Base-by-base conservation (phyloP, 1,140 invertebrate genomes). In the Orchesella cincta region DNA sequence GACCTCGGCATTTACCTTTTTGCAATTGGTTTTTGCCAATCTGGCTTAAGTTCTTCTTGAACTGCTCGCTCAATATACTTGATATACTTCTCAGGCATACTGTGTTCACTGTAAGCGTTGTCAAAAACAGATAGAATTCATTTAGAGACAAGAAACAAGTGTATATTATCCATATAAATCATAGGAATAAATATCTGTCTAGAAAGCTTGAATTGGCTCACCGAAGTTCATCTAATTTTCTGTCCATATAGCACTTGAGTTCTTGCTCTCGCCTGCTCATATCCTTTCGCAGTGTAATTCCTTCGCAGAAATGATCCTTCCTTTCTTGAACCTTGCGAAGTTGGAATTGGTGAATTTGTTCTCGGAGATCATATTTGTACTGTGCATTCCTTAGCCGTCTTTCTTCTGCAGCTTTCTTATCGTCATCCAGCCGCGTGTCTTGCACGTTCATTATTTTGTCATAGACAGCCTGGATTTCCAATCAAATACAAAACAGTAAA, bases 341-440 rank as follows among this genome's bases (percentile, higher is more conserved):
- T 75, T 82, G 74, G 34, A 72, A 76, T n/a, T 72, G n/a, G 72
- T 82, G 81, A 72, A 82, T 79, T 78, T 82, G 81, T 35, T 82
- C 81, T 23, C 67, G 67, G 0, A 82, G 73, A 52, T 78, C 81
- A 33, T 74, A 78, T 52, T 76, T 76, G 57, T 82, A 80, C n/a
- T 78, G 75, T 5, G 79, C 79, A 54, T 79, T 78, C 35, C 64
- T 70, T 29, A 74, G 1, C 23, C n/a, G 18, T 14, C 73, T 51
- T 18, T 80, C 81, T 34, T 81, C 78, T 26, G 70, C 23, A 46
- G 36, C 74, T 34, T 78, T 31, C 23, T 35, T 29, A n/a, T 80
- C 77, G 57, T 80, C 64, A 31, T 79, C 81, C 71, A 80, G 73
- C 14, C 34, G 64, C 0, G 1, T 18, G 51, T 74, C 64, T 64